Evolutionary conservation across 2,888 invertebrate genomes (phyloP), one percentile per base, ranked within the genome.

Genomic region (Mythimna vitellina): DNA sequence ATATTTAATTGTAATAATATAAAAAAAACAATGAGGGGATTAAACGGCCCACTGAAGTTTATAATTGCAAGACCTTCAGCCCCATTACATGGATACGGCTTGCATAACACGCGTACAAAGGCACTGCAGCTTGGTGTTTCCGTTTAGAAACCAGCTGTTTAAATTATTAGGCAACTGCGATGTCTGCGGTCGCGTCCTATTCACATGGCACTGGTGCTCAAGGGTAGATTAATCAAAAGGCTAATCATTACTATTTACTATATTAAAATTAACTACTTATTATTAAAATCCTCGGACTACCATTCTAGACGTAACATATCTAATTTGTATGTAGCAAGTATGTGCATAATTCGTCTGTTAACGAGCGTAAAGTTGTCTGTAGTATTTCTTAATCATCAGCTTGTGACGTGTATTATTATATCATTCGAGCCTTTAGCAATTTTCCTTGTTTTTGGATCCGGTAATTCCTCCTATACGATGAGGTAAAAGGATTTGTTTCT

Each of bases 121-220:
- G 87, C 85, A 84, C 85, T 84, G 87, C 89, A 90, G 89, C 87
- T 85, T 87, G 82, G 87, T 87, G 91, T 93, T 94, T 94, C 94
- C 94, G 92, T 94, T 93, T 93, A 91, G 92, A 94, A 93, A 93
- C 92, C 90, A 90, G 87, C 89, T 86, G 87, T 90, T 92, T 89
- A 88, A 86, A 84, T 86, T 74, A 90, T 94, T 93, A 82, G 81
- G 90, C 92, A 94, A 94, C 83, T 87, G 74, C 87, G 87, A 88
- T 82, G 86, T 84, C 85, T 88, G 79, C 86, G 86, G 87, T 85
- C 88, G 85, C 85, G 85, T 87, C 82, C 83, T 87, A 87, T 85
- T 83, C 83, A 76, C 71, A 87, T 85, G 80, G 77, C 83, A 87
- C 80, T 65, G 70, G 49, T 76, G 63, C 78, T 88, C 88, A 89